Base-by-base conservation (phyloP, 2,888 invertebrate genomes). In the Mycalesis mineus region DNA sequence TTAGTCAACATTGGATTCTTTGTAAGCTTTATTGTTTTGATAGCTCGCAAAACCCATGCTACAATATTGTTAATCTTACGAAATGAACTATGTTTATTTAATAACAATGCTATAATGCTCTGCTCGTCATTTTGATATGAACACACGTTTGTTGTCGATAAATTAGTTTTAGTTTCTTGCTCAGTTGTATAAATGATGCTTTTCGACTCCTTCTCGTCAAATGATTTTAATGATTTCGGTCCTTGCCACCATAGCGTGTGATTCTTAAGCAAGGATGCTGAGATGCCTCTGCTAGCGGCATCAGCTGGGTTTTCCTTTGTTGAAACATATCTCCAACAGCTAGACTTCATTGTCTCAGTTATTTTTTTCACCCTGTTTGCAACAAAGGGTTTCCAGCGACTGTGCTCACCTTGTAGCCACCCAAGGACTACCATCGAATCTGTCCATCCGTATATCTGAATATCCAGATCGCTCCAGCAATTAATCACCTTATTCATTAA, bases 261-360 rank as follows among this genome's bases (percentile, higher is more conserved):
- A 22, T 8, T 22, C 4, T 7, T 14, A 2, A 41, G 8, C 2
- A 14, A 13, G 2, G 5, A 13, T 14, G 14, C 4, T 1, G 9
- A 5, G 3, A 14, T 14, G 6, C 41, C 41, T 6, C 14, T 2
- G 6, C 5, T n/a, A 14, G 41, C 41, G 4, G 14, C 4, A 41
- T 41, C 41, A 5, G 71, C 70, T 4, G 71, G 70, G 51, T 72
- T 73, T 4, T 68, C 42, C 1, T 28, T 40, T 0, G 68, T 40
- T 29, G 41, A 11, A 14, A 60, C 65, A 44, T 71, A 65, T 36
- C 49, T 62, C 72, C 72, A 67, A 2, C 63, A 56, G n/a, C 45
- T n/a, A 6, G 39, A 17, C 8, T 64, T 52, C n/a, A 66, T 7
- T 1, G 45, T 15, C 0, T 52, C 47, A 9, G 66, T 51, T 7